phyloP scores from a whole-genome alignment of 2,797 vertebrate genomes.

The Oreochromis grahami region DNA sequence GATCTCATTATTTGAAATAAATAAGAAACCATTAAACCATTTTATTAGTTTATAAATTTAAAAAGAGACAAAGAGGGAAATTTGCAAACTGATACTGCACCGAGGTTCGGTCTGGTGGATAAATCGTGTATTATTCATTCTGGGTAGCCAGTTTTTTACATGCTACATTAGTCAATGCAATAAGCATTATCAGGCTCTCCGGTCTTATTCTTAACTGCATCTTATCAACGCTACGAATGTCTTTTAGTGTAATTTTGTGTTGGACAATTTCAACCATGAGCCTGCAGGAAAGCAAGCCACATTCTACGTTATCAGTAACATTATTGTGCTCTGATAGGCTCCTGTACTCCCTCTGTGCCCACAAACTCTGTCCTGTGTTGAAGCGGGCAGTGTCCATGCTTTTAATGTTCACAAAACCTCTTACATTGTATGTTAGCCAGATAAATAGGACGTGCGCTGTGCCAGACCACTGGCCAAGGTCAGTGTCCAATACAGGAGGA shows the following conservation, averaged over 20 bases:
- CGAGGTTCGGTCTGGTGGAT: background rate
- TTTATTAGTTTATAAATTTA: background rate
- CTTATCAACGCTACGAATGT: background rate
- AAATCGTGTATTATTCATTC: background rate
- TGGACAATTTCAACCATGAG: background rate
- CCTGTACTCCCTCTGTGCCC: constrained; percentile 31
- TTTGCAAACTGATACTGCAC: background rate
- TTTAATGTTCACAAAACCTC: constrained; percentile 70
- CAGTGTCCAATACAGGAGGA: constrained; percentile 35
- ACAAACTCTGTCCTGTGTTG: constrained; percentile 48
- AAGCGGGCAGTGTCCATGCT: constrained; percentile 62
- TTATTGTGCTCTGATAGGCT: constrained; percentile 55
- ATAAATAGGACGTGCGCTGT: constrained; percentile 19
- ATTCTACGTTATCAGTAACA: constrained; percentile 52
- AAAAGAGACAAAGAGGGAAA: background rate
- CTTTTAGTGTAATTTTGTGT: background rate
- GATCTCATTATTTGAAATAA: background rate
- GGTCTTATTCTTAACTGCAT: background rate
- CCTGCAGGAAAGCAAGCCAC: background rate
- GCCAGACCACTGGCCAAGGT: constrained; percentile 58
- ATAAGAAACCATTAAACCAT: background rate
- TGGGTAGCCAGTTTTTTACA: background rate
- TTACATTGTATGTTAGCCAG: constrained; percentile 61
- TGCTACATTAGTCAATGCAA: background rate
- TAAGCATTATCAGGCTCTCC: background rate